Evolutionary conservation across 92 coral and sea anemone species (phyloP), one percentile per base, ranked within the genome.

Genomic region (Zoanthus sociatus): DNA sequence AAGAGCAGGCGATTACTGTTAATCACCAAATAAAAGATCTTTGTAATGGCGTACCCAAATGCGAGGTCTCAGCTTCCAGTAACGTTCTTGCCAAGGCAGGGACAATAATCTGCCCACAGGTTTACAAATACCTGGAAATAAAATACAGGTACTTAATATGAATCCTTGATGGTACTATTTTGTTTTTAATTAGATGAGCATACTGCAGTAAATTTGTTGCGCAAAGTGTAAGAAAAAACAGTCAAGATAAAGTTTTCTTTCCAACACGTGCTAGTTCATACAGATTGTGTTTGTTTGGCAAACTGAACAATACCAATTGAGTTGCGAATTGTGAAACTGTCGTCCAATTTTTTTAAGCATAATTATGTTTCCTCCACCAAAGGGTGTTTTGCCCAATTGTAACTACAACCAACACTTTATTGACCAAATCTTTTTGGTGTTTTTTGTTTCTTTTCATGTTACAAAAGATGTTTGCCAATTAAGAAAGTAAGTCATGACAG

Each of bases 1-100:
- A 90, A 55, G 98, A 91, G 55, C 95, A 94, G 78, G 96, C 86
- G 18, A 77, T 70, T 13, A 86, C 88, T 44, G 87, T 94, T 47
- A 94, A 91, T 17, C 75, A 71, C 18, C 88, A 89, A 78, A 90
- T 96, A 67, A 89, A 73, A 61, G 99, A 94, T 46, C 93, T 96
- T 11, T 96, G 99, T 54, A 91, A 94, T 61, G 94, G 95, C 20
- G 95, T 90, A 81, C 63, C 84, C 42, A 83, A 75, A 71, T 97
- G 99, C 81, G 97, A 97, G 73, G 87, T 97, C 14, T 76, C 98
- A 3, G 99, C 95, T 32, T 91, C 98, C 3, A 95, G 94, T 61
- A 86, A 91, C 48, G 89, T 97, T 17, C 79, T 97, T 56, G 97
- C 98, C 4, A 95, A 91, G 84, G 93, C 86, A 44, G 98, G 98